phyloP scores from a whole-genome alignment of 2,888 invertebrate genomes.

The Plagodis pulveraria region DNA sequence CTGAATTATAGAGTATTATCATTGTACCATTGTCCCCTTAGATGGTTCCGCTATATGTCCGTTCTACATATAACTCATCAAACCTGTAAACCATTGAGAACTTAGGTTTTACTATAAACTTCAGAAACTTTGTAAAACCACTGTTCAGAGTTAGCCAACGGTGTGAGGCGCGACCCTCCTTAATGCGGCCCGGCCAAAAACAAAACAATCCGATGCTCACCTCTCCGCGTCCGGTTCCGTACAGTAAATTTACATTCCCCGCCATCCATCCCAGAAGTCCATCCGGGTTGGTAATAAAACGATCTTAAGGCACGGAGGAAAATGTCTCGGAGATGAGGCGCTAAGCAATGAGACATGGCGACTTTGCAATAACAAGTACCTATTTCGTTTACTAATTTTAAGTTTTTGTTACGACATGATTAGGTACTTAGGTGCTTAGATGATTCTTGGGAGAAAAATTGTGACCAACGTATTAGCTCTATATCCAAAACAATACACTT shows the following conservation, averaged over 20 bases:
- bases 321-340: slow-evolving; percentile 67
- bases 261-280: slow-evolving; percentile 83
- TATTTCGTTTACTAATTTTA: no score
- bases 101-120: no score
- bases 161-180: slow-evolving; percentile 55
- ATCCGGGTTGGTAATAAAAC: slow-evolving; percentile 83
- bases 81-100: no score
- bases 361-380: slow-evolving; percentile 2
- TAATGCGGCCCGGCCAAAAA: slow-evolving; percentile 77
- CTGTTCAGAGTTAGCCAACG: slow-evolving; percentile 38
- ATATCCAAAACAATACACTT: no score
- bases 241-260: slow-evolving; percentile 83
- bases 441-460: no score
- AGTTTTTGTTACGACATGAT: no score
- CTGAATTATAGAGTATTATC: no score
- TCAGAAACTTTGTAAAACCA: not conserved
- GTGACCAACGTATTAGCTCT: no score
- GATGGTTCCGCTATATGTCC: no score
- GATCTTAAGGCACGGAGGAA: slow-evolving; percentile 79
- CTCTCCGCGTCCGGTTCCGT: slow-evolving; percentile 81
- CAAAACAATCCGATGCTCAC: slow-evolving; percentile 83
- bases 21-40: no score
- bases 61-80: no score
- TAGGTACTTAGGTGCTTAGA: no score
- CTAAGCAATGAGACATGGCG: slow-evolving; percentile 42